Conservation (phyloP, 1,140 invertebrate species). For the Achroia grisella region DNA sequence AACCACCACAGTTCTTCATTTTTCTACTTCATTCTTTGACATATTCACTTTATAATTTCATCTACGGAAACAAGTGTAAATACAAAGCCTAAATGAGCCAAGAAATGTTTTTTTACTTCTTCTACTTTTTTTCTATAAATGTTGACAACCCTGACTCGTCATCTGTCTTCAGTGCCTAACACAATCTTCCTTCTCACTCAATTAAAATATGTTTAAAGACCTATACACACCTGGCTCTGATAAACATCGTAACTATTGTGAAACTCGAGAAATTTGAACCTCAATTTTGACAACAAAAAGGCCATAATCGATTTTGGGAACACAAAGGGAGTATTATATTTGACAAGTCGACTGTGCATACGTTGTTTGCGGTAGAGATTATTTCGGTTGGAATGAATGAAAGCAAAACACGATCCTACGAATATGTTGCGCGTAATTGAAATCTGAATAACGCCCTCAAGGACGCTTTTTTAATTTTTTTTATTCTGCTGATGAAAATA, state of each 20-base stretch:
- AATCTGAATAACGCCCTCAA: conserved; percentile 55
- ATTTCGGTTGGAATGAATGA: conserved; percentile 72
- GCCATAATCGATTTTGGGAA: conserved; percentile 68
- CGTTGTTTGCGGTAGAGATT: conserved; percentile 71
- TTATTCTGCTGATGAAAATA: conserved; percentile 17
- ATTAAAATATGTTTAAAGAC: conserved; percentile 67
- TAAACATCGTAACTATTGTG: conserved; percentile 71
- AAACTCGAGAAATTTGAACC: conserved; percentile 66
- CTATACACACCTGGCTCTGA: conserved; percentile 58
- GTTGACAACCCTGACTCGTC: too few relatives aligned
- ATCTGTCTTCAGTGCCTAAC: background rate
- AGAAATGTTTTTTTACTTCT: too few relatives aligned
- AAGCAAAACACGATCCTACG: conserved; percentile 66
- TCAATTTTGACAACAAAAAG: conserved; percentile 73
- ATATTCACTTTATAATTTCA: too few relatives aligned
- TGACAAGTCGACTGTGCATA: conserved; percentile 69
- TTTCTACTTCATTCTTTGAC: too few relatives aligned
- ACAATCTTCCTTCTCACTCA: conserved; percentile 31
- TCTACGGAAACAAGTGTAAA: too few relatives aligned
- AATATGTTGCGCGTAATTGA: conserved; percentile 65
- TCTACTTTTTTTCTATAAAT: too few relatives aligned
- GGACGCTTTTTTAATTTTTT: conserved; percentile 49
- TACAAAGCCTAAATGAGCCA: too few relatives aligned
- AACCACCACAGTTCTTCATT: too few relatives aligned
- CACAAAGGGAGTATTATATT: conserved; percentile 69